Evolutionary conservation across 2,888 invertebrate species (phyloP), one percentile per base, ranked within the genome.

Genomic region (Diogma glabrata): DNA sequence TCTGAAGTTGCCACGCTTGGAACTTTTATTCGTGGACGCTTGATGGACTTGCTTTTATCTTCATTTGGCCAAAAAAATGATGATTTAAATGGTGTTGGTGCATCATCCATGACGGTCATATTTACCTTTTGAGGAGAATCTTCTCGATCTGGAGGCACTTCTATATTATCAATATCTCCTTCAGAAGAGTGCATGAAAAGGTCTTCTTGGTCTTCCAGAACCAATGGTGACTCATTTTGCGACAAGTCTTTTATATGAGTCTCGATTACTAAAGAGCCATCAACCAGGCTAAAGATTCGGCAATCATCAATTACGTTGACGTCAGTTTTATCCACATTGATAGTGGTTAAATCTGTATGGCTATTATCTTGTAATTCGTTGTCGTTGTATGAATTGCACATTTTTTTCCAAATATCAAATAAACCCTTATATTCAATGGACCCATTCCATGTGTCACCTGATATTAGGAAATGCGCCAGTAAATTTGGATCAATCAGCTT

Each of bases 91-190:
- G 36, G 14, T 36, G 36, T 36, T 36, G 36, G 36, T 17, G 36
- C 36, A 36, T 36, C 36, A 36, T 36, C 36, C 36, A 36, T 36
- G 36, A 36, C 36, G 36, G 36, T 36, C 36, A 36, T 17, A 16
- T 16, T n/a, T 36, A 4, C 36, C 14, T 36, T 36, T 9, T 36
- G 36, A 36, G 14, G 36, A 9, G 36, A 36, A 36, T 16, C 14
- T n/a, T n/a, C n/a, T n/a, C n/a, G n/a, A n/a, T n/a, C n/a, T n/a
- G n/a, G n/a, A n/a, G n/a, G n/a, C n/a, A n/a, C n/a, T n/a, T n/a
- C n/a, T n/a, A n/a, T n/a, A n/a, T n/a, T n/a, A n/a, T n/a, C n/a
- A n/a, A n/a, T n/a, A n/a, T n/a, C n/a, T n/a, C n/a, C n/a, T n/a
- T n/a, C n/a, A n/a, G n/a, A n/a, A n/a, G n/a, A n/a, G n/a, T n/a